phyloP scores from a whole-genome alignment of 2,797 vertebrate genomes.

The Peromyscus melanophrys region DNA sequence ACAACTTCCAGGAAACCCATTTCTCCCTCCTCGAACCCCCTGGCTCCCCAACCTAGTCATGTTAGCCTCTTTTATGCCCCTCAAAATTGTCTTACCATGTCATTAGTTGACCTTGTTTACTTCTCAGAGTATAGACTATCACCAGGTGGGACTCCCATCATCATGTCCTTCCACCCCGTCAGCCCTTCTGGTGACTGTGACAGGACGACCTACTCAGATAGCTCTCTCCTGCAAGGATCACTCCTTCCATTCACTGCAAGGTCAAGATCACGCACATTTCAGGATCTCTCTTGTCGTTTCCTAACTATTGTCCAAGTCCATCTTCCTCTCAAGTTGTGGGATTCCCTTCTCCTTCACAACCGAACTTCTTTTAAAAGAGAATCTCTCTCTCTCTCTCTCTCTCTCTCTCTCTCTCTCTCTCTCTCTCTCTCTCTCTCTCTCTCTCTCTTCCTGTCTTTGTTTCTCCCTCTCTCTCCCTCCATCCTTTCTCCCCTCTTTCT shows the following conservation, averaged over 20 bases:
- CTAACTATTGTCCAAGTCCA: neutral
- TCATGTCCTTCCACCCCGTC: neutral
- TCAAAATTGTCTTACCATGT: neutral
- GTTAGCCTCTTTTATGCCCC: neutral
- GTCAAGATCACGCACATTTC: neutral
- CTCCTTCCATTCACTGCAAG: neutral
- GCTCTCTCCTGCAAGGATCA: accelerated
- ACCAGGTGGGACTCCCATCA: neutral
- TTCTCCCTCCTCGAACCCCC: no score
- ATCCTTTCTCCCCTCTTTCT: neutral
- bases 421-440: no score
- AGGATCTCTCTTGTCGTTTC: neutral
- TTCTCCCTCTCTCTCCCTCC: neutral
- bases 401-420: neutral
- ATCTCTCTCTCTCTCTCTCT: neutral
- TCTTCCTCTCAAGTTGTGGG: neutral
- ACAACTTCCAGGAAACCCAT: neutral
- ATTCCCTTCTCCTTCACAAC: neutral
- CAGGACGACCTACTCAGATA: neutral
- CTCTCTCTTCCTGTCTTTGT: neutral
- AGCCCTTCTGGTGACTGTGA: neutral
- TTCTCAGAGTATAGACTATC: slow-evolving; percentile 23
- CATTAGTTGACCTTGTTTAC: neutral
- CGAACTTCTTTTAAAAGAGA: slow-evolving; percentile 33
- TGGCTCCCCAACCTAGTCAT: neutral